phyloP scores from a whole-genome alignment of 1,140 invertebrate genomes.

The Hyphantria cunea region DNA sequence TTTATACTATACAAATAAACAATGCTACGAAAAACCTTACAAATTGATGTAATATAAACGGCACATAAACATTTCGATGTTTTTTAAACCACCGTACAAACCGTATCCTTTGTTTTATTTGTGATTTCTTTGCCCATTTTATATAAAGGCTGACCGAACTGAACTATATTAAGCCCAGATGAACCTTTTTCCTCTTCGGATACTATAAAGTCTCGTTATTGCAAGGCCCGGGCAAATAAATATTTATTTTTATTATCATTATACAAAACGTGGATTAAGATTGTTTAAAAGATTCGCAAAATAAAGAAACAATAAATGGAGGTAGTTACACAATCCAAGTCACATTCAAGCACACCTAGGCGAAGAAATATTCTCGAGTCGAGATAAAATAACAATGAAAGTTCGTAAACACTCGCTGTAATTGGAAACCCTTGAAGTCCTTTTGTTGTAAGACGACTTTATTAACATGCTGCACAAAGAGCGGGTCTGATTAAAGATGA shows the following conservation, averaged over 20 bases:
- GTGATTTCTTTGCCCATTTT: constrained; percentile 9
- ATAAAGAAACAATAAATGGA: constrained; percentile 11
- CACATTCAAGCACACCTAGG: constrained; percentile 17
- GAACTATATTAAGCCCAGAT: constrained; percentile 10
- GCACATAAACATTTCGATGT: neutral
- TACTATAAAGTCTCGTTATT: constrained; percentile 11
- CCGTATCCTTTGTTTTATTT: constrained; percentile 13
- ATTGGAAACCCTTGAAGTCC: constrained; percentile 31
- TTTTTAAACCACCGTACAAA: neutral
- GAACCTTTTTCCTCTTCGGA: constrained; percentile 18
- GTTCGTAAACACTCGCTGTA: constrained; percentile 36
- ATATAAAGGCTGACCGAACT: constrained; percentile 4
- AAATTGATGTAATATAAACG: neutral
- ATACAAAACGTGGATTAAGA: constrained; percentile 13
- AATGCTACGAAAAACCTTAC: neutral
- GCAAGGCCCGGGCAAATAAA: constrained; percentile 5
- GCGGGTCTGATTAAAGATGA: constrained; percentile 22
- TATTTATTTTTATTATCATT: constrained; percentile 11
- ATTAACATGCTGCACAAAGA: constrained; percentile 30
- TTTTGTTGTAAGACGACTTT: constrained; percentile 30
- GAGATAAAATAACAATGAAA: constrained; percentile 37
- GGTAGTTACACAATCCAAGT: constrained; percentile 17
- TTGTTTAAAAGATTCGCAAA: constrained; percentile 4
- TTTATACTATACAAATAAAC: no score
- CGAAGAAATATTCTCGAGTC: constrained; percentile 21